phyloP scores from a whole-genome alignment of 2,797 vertebrate genomes.

The Thaleichthys pacificus region DNA sequence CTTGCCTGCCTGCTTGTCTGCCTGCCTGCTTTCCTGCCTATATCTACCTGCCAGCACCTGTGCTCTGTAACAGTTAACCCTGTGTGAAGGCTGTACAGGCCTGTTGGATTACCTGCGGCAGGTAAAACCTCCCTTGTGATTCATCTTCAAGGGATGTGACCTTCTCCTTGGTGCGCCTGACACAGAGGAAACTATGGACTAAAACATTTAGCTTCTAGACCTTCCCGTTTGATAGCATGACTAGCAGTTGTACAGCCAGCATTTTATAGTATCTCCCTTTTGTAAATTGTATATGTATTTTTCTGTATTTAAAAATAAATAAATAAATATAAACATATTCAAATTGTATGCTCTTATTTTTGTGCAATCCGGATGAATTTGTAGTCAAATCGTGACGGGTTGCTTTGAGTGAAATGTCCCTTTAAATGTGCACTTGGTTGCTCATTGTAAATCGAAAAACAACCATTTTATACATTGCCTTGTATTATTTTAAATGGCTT shows the following conservation, averaged over 20 bases:
- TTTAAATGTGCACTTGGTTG: background rate
- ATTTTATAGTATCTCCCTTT: background rate
- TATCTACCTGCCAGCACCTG: background rate
- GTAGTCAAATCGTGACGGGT: background rate
- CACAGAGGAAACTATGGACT: background rate
- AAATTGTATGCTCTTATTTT: background rate
- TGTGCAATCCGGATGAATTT: background rate
- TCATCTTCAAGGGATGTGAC: background rate
- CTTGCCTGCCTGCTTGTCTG: background rate
- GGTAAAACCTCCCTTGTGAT: background rate
- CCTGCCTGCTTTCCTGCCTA: background rate
- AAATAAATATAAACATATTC: background rate
- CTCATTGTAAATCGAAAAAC: background rate
- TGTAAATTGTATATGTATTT: background rate
- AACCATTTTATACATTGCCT: background rate
- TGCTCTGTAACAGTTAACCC: background rate
- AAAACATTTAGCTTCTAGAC: background rate
- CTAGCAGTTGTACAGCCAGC: background rate
- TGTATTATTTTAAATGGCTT: background rate
- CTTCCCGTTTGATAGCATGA: background rate
- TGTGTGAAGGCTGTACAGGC: background rate
- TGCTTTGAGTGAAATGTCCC: background rate
- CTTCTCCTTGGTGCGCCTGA: background rate
- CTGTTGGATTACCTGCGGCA: background rate
- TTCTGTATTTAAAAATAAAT: background rate